Evolutionary conservation across 2,888 invertebrate genomes (phyloP).

Genomic region (Hydriomena furcata): DNA sequence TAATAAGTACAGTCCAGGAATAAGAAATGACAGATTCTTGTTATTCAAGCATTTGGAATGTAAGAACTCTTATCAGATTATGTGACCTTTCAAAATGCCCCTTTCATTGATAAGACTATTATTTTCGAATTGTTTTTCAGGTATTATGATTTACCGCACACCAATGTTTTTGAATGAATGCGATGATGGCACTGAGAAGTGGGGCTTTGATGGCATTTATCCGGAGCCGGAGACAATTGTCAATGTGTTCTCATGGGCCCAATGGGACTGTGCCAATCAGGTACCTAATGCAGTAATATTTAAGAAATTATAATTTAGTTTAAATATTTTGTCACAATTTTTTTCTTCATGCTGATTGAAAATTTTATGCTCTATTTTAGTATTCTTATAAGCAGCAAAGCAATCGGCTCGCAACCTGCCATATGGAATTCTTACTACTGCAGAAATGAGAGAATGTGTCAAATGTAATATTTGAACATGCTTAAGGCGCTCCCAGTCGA

Average conservation of each 20-base stretch:
- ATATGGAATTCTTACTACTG: too few species aligned
- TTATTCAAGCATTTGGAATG: constrained; percentile 91
- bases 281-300: constrained; percentile 43
- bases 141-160: constrained; percentile 71
- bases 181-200: constrained; percentile 77
- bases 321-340: too few species aligned
- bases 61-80: constrained; percentile 64
- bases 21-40: constrained; percentile 86
- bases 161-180: constrained; percentile 77
- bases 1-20: constrained; percentile 76
- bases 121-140: constrained; percentile 37
- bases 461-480: too few species aligned
- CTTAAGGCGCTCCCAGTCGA: too few species aligned
- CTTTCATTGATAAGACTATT: neutral
- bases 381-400: too few species aligned
- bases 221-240: constrained; percentile 84
- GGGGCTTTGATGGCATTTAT: constrained; percentile 82
- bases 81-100: neutral
- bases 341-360: too few species aligned
- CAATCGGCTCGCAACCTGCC: too few species aligned
- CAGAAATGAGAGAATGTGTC: too few species aligned
- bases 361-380: too few species aligned
- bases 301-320: too few species aligned
- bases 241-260: constrained; percentile 92
- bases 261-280: constrained; percentile 90